Base-by-base conservation (phyloP, 2,113 vertebrate species). In the Nicator chloris region DNA sequence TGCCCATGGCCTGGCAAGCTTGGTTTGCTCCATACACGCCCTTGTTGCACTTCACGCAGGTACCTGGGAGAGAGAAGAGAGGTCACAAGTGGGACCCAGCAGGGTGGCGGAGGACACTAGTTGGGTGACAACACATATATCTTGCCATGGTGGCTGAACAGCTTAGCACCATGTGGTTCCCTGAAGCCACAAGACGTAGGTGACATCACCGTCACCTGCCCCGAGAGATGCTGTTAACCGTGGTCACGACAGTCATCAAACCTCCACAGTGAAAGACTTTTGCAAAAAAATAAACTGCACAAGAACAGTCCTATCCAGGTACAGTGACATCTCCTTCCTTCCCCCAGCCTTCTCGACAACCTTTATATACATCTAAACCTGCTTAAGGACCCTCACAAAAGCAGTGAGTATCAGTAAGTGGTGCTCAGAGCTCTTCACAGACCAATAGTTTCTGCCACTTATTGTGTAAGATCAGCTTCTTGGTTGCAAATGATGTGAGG, bases 1-100 rank as follows among this genome's bases (percentile, higher is more conserved):
- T 99, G 3, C 99, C 99, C 99, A 99, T 99, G 49, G 99, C 99
- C 94, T 99, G 99, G 94, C 99, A 99, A 68, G 99, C 99, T 96
- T 99, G 99, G 96, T 97, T 98, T 23, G 99, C 98, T 95, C 99
- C 99, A 40, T 99, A 98, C 61, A 99, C 99, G 0, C 98, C 98
- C 95, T 99, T 99, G 97, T 90, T 99, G 97, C 99, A 99, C 90
- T 99, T 99, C 90, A 99, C 98, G 1, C 99, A 99, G 85, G 97
- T 96, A 86, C 99, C 99, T 99, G 95, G 23, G 97, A 97, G 61
- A 86, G 35, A 85, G 80, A 80, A 96, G 68, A 80, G 69, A 71
- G 56, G 65, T 97, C 63, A 88, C 61, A 75, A 78, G 33, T 1
- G 5, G 66, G 64, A 39, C 13, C 3, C 0, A 2, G 22, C 0